phyloP scores from a whole-genome alignment of 1,140 invertebrate genomes.

The Heliconius himera region DNA sequence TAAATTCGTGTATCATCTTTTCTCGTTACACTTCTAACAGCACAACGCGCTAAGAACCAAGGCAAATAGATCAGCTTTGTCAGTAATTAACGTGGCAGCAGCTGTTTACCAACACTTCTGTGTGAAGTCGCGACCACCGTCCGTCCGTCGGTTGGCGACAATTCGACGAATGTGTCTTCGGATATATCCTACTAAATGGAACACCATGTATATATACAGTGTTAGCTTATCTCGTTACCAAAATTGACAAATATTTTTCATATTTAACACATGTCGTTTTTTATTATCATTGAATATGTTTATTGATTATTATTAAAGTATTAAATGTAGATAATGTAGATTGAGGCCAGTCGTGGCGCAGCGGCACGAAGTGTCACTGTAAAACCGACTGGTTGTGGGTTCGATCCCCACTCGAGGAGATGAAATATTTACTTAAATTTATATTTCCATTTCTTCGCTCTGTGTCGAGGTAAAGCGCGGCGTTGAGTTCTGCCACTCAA shows the following conservation, averaged over 20 bases:
- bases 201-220: conserved; percentile 47
- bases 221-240: conserved; percentile 55
- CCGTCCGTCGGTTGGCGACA: conserved; percentile 58
- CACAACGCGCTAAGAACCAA: conserved; percentile 55
- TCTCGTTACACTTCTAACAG: conserved; percentile 42
- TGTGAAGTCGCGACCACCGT: conserved; percentile 78
- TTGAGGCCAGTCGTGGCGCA: too few relatives aligned
- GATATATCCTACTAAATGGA: conserved; percentile 54
- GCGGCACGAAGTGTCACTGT: too few relatives aligned
- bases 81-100: conserved; percentile 73
- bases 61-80: conserved; percentile 69
- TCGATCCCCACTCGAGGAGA: too few relatives aligned
- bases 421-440: too few relatives aligned
- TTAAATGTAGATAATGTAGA: not conserved
- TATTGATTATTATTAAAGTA: conserved; percentile 31
- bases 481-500: too few relatives aligned
- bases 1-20: conserved; percentile 47
- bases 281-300: conserved; percentile 20
- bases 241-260: conserved; percentile 51
- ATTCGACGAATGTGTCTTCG: conserved; percentile 67
- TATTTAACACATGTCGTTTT: conserved; percentile 37
- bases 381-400: too few relatives aligned
- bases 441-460: too few relatives aligned
- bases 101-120: conserved; percentile 72
- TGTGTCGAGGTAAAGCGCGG: too few relatives aligned